Percentiles rank a stretch among this genome's conserved stretches.
Conservation (phyloP, 2,888 invertebrate species). For the Dysmachus trigonus region DNA sequence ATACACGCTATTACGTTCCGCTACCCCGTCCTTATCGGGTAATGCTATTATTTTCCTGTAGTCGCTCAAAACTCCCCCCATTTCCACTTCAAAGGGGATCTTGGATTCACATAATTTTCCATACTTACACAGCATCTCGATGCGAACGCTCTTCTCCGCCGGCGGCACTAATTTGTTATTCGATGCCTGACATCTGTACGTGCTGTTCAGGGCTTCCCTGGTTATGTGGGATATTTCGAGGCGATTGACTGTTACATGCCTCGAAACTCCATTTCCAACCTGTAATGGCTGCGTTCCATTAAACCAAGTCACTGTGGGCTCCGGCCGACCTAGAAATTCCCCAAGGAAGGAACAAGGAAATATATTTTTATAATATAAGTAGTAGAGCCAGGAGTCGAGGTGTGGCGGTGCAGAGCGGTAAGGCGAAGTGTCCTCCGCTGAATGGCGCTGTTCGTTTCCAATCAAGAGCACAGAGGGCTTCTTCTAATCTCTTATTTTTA, state of each 20-base stretch:
- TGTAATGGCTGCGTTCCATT: conserved; percentile 77
- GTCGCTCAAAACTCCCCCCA: neutral
- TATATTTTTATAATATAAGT: neutral
- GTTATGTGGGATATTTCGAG: conserved; percentile 78
- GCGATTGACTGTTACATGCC: conserved; percentile 81
- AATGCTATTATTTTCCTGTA: neutral
- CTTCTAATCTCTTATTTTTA: neutral
- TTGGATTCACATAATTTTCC: neutral
- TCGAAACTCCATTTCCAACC: conserved; percentile 75
- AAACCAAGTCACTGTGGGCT: conserved; percentile 86
- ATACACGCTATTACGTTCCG: neutral
- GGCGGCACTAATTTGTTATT: conserved; percentile 88
- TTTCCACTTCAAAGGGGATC: neutral
- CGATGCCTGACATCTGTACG: conserved; percentile 86
- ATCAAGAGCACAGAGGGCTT: neutral
- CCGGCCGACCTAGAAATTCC: conserved; percentile 75
- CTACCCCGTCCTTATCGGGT: neutral
- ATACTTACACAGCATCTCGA: conserved; percentile 85
- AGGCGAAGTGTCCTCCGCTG: neutral
- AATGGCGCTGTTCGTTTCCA: neutral
- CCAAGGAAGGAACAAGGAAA: neutral
- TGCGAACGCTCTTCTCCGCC: conserved; percentile 80
- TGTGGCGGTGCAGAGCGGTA: neutral
- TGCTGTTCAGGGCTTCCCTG: conserved; percentile 82
- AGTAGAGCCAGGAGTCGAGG: no score